Evolutionary conservation across 2,113 vertebrate species (phyloP).

Genomic region (Myotis yumanensis): DNA sequence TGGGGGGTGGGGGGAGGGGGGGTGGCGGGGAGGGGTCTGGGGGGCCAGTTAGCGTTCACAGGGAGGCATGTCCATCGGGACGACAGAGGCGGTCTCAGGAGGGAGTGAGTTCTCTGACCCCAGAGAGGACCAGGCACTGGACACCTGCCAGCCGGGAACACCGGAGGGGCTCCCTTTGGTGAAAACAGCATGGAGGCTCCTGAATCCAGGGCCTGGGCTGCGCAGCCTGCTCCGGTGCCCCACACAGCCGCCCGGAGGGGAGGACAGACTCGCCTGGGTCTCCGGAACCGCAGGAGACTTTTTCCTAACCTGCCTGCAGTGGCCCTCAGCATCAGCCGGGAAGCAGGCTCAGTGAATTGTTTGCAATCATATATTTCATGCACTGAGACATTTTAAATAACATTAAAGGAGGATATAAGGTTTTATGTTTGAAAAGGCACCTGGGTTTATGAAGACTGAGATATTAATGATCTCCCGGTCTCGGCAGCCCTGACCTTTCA

Average conservation of each 20-base stretch:
- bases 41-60: accelerated
- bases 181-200: not conserved
- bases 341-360: not conserved
- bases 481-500: not conserved
- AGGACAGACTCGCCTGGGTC: not conserved
- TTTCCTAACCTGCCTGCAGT: accelerated
- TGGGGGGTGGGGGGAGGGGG: too few relatives aligned
- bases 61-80: too few relatives aligned
- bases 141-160: not conserved
- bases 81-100: not conserved
- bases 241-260: not conserved
- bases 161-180: not conserved
- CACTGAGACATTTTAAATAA: not conserved
- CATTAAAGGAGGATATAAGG: not conserved
- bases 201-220: not conserved
- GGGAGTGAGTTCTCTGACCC: not conserved
- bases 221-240: not conserved
- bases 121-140: not conserved
- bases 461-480: not conserved
- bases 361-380: not conserved
- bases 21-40: too few relatives aligned
- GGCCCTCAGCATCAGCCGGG: not conserved
- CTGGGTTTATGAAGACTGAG: not conserved
- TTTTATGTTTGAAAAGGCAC: not conserved
- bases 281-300: not conserved